Base-by-base conservation (phyloP, 1,140 invertebrate species). In the Zaprionus tsacasi region DNA sequence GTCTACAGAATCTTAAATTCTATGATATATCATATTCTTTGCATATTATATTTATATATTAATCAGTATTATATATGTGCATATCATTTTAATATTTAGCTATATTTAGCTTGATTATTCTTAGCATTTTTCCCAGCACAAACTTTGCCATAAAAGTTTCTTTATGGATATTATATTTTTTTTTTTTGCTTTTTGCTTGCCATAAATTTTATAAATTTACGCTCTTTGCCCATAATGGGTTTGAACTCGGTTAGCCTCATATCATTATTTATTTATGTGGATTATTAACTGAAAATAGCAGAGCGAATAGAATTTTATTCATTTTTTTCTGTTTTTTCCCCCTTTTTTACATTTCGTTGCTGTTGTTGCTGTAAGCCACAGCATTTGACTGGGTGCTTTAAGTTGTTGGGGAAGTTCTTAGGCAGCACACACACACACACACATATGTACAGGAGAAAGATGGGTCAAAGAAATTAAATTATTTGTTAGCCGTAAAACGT, bases 401-500 rank as follows among this genome's bases (percentile, higher is more conserved):
- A 69, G 52, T 74, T 74, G 58, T 70, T 63, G 52, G 35, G 58
- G 52, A 74, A 70, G 56, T 68, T 68, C 40, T 56, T 38, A 56
- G 30, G 17, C 45, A 69, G 36, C 17, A 72, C 36, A 68, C 63
- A 59, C 30, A 55, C 27, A 67, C 21, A 40, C 1, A 1, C 1
- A n/a, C 1, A 52, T 2, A 40, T 6, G 2, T 2, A 21, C 21
- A 21, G 6, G n/a, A 1, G 68, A 79, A 71, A 21, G 71, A 65
- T 68, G 82, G 70, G 57, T 21, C 79, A 77, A 64, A 88, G 82
- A 88, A 86, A 86, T 86, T 82, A 86, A 86, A 86, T 86, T 88
- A 86, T 86, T 86, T 86, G 82, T 82, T 74, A 77, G 83, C 52
- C 72, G 71, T 50, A 38, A 73, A 75, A 65, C 52, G 64, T 76